Percentiles rank a stretch among this genome's conserved stretches.
These are phyloP conservation scores for Myiothlypis chrysogaster DNA, from an alignment of 2,797 vertebrate genomes.

Conservation along the genomic window DNA sequence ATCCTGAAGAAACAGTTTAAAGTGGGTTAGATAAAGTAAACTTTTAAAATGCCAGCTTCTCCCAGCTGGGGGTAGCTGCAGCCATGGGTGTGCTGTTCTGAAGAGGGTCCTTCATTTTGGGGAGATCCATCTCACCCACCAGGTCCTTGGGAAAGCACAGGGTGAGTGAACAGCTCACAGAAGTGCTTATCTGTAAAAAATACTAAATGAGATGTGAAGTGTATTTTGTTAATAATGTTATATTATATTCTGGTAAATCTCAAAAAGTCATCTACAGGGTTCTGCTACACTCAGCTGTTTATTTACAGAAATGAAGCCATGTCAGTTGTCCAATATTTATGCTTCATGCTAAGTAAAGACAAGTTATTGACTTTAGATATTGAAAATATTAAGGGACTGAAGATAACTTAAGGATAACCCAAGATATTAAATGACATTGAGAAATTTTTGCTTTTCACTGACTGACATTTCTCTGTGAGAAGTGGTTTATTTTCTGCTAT, in stretches of 20 bases:
- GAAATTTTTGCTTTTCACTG: background rate
- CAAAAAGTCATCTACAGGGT: fast-evolving
- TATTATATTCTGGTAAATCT: background rate
- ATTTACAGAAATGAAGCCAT: background rate
- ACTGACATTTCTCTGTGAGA: background rate
- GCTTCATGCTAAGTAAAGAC: background rate
- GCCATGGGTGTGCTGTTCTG: background rate
- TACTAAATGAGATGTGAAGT: background rate
- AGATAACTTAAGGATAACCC: background rate
- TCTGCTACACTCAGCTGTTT: background rate
- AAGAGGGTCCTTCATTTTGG: background rate
- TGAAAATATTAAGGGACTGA: background rate
- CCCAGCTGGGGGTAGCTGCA: background rate
- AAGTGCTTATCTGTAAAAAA: background rate
- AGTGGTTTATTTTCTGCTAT: background rate
- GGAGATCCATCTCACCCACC: background rate
- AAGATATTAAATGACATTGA: background rate
- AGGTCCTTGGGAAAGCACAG: background rate
- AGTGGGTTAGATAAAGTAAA: background rate
- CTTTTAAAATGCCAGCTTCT: background rate
- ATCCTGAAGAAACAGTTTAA: background rate
- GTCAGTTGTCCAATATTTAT: background rate
- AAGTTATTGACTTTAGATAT: background rate
- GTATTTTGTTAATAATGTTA: background rate
- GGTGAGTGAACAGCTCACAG: background rate